A percentile compares a stretch with the other conserved stretches of the same genome.
Conservation (phyloP, 2,113 vertebrate species). For the Telmatochromis sp. region DNA sequence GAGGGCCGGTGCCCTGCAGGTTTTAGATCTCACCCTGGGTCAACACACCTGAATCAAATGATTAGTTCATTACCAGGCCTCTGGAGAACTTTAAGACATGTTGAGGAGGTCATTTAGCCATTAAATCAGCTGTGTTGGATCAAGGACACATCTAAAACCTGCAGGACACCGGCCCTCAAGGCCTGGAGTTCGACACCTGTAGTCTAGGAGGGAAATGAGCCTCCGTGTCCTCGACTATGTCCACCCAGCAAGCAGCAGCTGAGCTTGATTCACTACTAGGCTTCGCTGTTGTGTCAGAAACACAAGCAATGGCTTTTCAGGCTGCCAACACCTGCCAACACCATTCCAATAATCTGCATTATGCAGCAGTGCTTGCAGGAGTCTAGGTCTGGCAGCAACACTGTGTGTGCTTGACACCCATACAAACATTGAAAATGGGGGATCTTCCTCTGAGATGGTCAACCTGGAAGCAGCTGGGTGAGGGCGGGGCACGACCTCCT, state of each 20-base stretch:
- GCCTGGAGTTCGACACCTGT: too few relatives aligned
- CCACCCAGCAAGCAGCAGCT: background rate
- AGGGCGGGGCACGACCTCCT: too few relatives aligned
- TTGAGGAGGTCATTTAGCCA: too few relatives aligned
- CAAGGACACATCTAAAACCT: too few relatives aligned
- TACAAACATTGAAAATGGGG: background rate
- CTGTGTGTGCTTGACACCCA: background rate
- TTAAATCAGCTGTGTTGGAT: too few relatives aligned
- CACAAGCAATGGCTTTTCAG: background rate
- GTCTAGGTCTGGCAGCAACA: background rate
- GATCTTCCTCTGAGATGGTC: too few relatives aligned
- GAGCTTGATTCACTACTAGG: accelerated
- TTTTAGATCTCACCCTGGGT: too few relatives aligned
- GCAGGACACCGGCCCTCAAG: too few relatives aligned
- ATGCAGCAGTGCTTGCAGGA: background rate
- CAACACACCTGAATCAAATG: too few relatives aligned
- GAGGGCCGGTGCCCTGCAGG: accelerated
- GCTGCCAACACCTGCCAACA: background rate
- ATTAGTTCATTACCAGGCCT: too few relatives aligned
- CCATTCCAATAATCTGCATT: background rate
- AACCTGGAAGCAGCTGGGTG: too few relatives aligned
- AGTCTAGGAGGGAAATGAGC: background rate
- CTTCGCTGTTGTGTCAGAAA: background rate
- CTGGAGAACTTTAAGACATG: too few relatives aligned
- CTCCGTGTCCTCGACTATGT: accelerated